A percentile compares a stretch with the other conserved stretches of the same genome.
phyloP scores from a whole-genome alignment of 1,140 invertebrate genomes.

The Lepidurus couesii region DNA sequence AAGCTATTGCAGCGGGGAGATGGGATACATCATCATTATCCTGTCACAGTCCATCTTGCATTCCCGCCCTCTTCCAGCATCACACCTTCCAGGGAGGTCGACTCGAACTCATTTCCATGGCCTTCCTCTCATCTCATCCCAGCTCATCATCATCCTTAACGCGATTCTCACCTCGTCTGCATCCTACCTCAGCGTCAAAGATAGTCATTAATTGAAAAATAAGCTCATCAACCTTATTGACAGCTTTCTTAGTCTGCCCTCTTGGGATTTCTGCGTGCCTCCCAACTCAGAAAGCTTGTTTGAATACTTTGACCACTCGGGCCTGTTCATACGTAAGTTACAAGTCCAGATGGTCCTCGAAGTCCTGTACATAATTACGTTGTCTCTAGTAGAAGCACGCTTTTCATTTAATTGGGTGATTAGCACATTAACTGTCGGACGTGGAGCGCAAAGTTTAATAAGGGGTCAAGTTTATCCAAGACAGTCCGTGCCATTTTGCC shows the following conservation, averaged over 20 bases:
- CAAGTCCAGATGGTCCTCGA: background rate
- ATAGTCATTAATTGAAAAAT: background rate
- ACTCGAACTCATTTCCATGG: background rate
- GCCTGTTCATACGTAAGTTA: no score
- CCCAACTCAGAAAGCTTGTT: background rate
- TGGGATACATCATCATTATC: background rate
- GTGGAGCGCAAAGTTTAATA: background rate
- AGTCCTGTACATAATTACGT: background rate
- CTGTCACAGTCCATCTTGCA: constrained; percentile 8
- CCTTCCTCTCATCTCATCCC: background rate
- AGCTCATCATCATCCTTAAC: background rate
- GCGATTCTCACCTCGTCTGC: background rate
- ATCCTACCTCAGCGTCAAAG: background rate
- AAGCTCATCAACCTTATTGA: background rate
- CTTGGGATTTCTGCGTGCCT: background rate
- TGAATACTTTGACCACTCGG: background rate
- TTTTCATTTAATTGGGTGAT: background rate
- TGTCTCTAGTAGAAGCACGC: constrained; percentile 7
- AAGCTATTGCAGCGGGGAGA: background rate
- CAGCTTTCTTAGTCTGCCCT: background rate
- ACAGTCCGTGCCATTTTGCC: no score
- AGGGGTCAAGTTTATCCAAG: background rate
- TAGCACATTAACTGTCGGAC: background rate
- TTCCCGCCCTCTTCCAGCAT: constrained; percentile 11
- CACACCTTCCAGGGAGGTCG: constrained; percentile 17